phyloP scores from a whole-genome alignment of 1,140 invertebrate genomes.

The Fopius arisanus region DNA sequence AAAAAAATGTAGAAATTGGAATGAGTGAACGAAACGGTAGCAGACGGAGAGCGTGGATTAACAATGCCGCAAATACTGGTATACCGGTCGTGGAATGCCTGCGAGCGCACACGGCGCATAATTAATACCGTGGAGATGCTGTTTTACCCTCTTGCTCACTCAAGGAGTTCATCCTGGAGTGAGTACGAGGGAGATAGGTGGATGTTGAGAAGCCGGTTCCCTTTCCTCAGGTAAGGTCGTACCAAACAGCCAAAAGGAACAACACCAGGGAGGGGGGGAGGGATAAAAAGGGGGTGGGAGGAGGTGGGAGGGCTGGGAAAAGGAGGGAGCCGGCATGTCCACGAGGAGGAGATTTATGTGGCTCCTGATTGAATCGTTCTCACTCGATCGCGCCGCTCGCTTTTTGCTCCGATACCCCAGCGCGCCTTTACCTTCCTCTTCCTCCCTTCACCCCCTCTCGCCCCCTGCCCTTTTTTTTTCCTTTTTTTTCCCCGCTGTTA shows the following conservation, averaged over 20 bases:
- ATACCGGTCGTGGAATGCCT: slow-evolving; percentile 59
- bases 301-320: background rate
- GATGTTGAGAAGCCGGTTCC: slow-evolving; percentile 9
- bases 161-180: background rate
- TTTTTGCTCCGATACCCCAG: slow-evolving; percentile 41
- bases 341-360: slow-evolving; percentile 64
- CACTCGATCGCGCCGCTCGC: slow-evolving; percentile 57
- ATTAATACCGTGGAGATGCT: slow-evolving; percentile 56
- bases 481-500: slow-evolving; percentile 37
- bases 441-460: background rate
- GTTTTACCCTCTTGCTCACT: slow-evolving; percentile 11
- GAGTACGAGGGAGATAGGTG: background rate
- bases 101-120: slow-evolving; percentile 61
- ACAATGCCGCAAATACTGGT: slow-evolving; percentile 64
- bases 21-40: slow-evolving; percentile 54
- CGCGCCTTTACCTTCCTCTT: slow-evolving; percentile 31
- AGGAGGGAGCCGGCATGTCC: slow-evolving; percentile 50
- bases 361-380: slow-evolving; percentile 67
- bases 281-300: slow-evolving; percentile 13
- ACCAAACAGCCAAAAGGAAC: slow-evolving; percentile 16
- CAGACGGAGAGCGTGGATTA: slow-evolving; percentile 60
- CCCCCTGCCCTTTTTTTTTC: slow-evolving; percentile 33
- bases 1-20: background rate
- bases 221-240: background rate
- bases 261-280: slow-evolving; percentile 9